Evolutionary conservation across 2,113 vertebrate species (phyloP).

Genomic region (Osmerus eperlanus): DNA sequence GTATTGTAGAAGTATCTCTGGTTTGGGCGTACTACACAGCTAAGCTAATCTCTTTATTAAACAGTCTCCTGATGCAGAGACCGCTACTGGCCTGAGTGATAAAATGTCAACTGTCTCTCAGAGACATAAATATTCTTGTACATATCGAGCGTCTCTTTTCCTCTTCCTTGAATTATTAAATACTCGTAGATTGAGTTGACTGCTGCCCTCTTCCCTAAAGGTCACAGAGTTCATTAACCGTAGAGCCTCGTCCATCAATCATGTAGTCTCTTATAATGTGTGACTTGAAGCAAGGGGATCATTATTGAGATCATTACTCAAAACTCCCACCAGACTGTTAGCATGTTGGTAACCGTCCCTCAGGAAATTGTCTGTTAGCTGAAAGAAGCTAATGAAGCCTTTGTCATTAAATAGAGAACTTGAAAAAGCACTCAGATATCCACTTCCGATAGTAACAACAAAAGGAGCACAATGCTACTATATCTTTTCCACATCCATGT

Average conservation of each 20-base stretch:
- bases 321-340: neutral
- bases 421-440: neutral
- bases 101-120: constrained; percentile 71
- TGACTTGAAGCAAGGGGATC: constrained; percentile 39
- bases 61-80: constrained; percentile 63
- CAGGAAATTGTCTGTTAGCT: no score
- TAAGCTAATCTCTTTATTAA: constrained; percentile 67
- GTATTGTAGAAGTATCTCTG: no score
- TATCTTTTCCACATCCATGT: constrained; percentile 41
- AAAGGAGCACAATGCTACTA: constrained; percentile 9
- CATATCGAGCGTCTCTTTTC: constrained; percentile 57
- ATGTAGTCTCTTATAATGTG: constrained; percentile 55
- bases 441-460: neutral
- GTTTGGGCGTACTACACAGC: constrained; percentile 7
- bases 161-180: constrained; percentile 77
- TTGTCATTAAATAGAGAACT: neutral
- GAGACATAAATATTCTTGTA: constrained; percentile 67
- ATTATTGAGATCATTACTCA: constrained; percentile 67
- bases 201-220: constrained; percentile 67
- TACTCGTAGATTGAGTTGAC: constrained; percentile 70
- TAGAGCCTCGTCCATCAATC: constrained; percentile 63
- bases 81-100: constrained; percentile 58
- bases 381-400: neutral
- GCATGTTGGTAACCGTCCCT: no score
- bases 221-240: constrained; percentile 73